Evolutionary conservation across 2,888 invertebrate genomes (phyloP).

Genomic region (Tetragonula carbonaria): DNA sequence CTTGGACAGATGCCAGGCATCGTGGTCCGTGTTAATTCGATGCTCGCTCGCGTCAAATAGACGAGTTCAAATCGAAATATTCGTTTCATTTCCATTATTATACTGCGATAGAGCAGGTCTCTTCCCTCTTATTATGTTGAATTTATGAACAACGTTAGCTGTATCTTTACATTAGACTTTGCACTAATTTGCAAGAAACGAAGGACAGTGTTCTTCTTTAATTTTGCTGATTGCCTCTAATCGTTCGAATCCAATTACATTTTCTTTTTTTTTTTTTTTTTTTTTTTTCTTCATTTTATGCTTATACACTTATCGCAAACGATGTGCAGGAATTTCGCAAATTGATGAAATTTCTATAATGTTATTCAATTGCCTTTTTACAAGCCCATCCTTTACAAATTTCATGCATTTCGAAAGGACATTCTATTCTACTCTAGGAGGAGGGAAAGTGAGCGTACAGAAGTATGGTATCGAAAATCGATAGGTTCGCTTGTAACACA

Average conservation of each 20-base stretch:
- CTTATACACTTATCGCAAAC: background rate
- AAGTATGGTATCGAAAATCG: slow-evolving; percentile 43
- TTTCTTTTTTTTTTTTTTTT: background rate
- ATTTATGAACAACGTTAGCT: background rate
- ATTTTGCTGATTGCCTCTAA: background rate
- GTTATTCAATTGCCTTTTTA: background rate
- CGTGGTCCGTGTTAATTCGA: slow-evolving; percentile 44
- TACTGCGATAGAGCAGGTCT: background rate
- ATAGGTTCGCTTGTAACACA: slow-evolving; percentile 28
- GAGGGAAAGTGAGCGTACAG: slow-evolving; percentile 9
- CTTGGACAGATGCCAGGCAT: slow-evolving; percentile 77
- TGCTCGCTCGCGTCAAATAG: slow-evolving; percentile 31
- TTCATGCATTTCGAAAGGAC: background rate
- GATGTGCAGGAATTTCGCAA: background rate
- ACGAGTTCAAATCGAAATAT: slow-evolving; percentile 46
- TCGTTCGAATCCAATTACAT: background rate
- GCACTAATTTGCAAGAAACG: background rate
- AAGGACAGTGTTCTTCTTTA: background rate
- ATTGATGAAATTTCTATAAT: background rate
- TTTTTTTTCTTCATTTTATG: background rate
- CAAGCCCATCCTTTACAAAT: background rate
- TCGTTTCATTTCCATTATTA: slow-evolving; percentile 42
- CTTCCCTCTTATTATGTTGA: background rate
- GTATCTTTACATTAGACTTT: background rate
- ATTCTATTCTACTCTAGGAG: background rate